Evolutionary conservation across 2,113 vertebrate species (phyloP), one percentile per base, ranked within the genome.

Genomic region (Nothocercus julius): DNA sequence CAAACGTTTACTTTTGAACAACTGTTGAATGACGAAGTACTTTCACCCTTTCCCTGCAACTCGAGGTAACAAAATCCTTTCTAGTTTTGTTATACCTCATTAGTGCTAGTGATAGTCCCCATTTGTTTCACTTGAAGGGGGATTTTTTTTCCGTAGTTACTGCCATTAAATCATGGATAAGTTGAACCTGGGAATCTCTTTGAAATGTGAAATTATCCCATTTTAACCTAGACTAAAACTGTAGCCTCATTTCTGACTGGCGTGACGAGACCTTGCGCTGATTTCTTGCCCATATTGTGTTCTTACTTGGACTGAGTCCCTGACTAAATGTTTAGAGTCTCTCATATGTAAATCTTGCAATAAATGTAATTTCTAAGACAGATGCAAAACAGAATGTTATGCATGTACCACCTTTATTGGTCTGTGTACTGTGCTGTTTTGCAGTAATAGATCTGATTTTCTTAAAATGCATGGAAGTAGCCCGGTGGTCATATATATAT

Each of bases 61-160:
- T 78, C 36, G 40, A 8, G 5, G 0, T 11, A 5, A 47, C 24
- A 14, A 85, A 59, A 24, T 11, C 45, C 51, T 34, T 81, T 38
- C 7, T 17, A n/a, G 42, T 36, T 75, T 34, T 13, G 12, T 27
- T 27, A 4, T 20, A 2, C 18, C 8, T 34, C 6, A 5, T 34
- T 34, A 36, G 25, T 67, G 56, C 40, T 49, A 10, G 1, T 0
- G 4, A 47, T 40, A 49, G 42, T 27, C 0, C 0, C 20, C 7
- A 10, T 18, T 44, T 10, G 11, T 18, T 44, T 44, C 9, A 13
- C 49, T 68, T 30, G 53, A 54, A 87, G 34, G 47, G 13, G 27
- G 14, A 19, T 32, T 47, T 47, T 49, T 47, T 45, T 32, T 28
- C 32, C 5, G 38, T 17, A 34, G 2, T 38, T 64, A 9, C 58